phyloP scores from a whole-genome alignment of 2,797 vertebrate genomes.

The Glossophaga mutica region DNA sequence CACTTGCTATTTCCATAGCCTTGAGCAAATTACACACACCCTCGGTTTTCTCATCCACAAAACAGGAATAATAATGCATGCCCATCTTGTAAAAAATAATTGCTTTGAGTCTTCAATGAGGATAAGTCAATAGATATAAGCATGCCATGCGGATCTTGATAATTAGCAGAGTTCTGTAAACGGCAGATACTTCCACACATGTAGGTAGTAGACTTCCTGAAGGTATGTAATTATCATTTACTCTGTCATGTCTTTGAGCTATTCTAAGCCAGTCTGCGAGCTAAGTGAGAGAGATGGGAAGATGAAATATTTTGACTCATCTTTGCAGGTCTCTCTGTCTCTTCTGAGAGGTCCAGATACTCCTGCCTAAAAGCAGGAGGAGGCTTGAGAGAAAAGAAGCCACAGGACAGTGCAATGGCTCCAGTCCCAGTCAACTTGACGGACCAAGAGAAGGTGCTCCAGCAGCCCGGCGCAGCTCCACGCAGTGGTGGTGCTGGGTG shows the following conservation, averaged over 20 bases:
- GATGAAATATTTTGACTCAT: background rate
- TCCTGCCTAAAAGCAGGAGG: background rate
- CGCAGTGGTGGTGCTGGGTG: background rate
- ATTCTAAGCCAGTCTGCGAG: background rate
- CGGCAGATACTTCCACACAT: background rate
- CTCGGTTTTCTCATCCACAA: background rate
- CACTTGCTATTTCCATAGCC: background rate
- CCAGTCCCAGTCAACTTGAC: background rate
- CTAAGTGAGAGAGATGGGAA: background rate
- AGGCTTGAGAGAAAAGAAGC: background rate
- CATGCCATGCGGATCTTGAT: background rate
- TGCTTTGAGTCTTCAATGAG: background rate
- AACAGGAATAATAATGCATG: background rate
- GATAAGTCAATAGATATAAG: background rate
- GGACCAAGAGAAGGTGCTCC: accelerated
- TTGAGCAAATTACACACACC: background rate
- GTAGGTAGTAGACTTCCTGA: background rate
- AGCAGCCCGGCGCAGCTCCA: accelerated
- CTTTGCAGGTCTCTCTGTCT: background rate
- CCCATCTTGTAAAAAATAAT: background rate
- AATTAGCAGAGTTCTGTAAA: background rate
- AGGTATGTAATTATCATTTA: background rate
- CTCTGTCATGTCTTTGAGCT: background rate
- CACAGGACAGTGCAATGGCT: background rate
- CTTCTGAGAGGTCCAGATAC: background rate